Evolutionary conservation across 2,888 invertebrate species (phyloP), one percentile per base, ranked within the genome.

Genomic region (Xylocampa areola): DNA sequence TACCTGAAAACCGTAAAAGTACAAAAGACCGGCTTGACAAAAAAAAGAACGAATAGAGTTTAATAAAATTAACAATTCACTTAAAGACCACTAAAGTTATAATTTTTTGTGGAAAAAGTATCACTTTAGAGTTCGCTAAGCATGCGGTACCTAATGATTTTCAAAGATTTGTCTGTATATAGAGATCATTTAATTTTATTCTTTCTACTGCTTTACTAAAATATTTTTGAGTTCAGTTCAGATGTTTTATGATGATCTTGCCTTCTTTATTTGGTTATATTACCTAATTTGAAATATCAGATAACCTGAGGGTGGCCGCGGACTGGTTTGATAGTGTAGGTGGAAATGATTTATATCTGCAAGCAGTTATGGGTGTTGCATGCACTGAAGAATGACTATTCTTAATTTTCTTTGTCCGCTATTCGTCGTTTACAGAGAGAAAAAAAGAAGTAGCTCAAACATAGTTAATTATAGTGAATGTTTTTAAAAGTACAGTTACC

Each of bases 51-150:
- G 53, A 32, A 17, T 29, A 25, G 25, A n/a, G 7, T 35, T 41
- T 58, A 47, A 70, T 65, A 53, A 39, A 45, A 65, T 65, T 70
- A 37, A 41, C 25, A 55, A 55, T 47, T 43, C 23, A 27, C 40
- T 19, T 44, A 6, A 7, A 7, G 25, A 64, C 17, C 29, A 30
- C 27, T 7, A 5, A 8, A 25, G 25, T 1, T 25, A 25, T 21
- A 21, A 5, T 4, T 21, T 25, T 25, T n/a, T n/a, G n/a, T n/a
- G n/a, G n/a, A n/a, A n/a, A n/a, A n/a, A n/a, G n/a, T n/a, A n/a
- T n/a, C n/a, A n/a, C n/a, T n/a, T n/a, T n/a, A n/a, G n/a, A n/a
- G n/a, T n/a, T n/a, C n/a, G n/a, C n/a, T n/a, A n/a, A n/a, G n/a
- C n/a, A n/a, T n/a, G n/a, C n/a, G n/a, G n/a, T n/a, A n/a, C n/a